phyloP scores from a whole-genome alignment of 2,888 invertebrate genomes.

The Ophion slaviceki region DNA sequence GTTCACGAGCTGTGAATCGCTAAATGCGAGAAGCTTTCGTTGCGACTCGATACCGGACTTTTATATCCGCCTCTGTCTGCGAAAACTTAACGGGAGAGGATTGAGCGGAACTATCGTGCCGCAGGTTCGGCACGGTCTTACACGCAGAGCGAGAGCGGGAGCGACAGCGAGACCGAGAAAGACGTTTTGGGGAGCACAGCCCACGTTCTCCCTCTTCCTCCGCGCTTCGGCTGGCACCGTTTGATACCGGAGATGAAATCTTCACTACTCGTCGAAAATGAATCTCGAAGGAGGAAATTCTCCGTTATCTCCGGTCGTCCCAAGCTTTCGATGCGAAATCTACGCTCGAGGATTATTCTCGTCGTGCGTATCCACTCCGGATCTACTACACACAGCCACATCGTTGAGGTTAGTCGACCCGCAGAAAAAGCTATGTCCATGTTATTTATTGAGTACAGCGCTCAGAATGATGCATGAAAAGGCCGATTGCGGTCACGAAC shows the following conservation, averaged over 20 bases:
- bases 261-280: slow-evolving; percentile 49
- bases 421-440: slow-evolving; percentile 14
- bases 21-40: too few species aligned
- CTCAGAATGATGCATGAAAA: slow-evolving; percentile 11
- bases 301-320: slow-evolving; percentile 47
- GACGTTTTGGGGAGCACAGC: neutral
- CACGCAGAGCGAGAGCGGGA: neutral
- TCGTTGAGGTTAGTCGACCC: neutral
- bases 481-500: neutral
- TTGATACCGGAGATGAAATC: slow-evolving; percentile 61
- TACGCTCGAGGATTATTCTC: neutral
- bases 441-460: slow-evolving; percentile 47
- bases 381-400: too few species aligned
- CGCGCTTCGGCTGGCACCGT: neutral
- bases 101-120: too few species aligned
- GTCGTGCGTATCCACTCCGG: too few species aligned
- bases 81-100: too few species aligned
- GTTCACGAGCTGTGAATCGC: too few species aligned
- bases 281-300: slow-evolving; percentile 50
- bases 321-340: slow-evolving; percentile 18
- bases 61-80: too few species aligned
- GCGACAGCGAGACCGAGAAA: neutral
- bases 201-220: slow-evolving; percentile 31
- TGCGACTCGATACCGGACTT: too few species aligned
- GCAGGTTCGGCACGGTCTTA: too few species aligned